Conservation (phyloP, 2,888 invertebrate genomes). For the Craniophora ligustri region DNA sequence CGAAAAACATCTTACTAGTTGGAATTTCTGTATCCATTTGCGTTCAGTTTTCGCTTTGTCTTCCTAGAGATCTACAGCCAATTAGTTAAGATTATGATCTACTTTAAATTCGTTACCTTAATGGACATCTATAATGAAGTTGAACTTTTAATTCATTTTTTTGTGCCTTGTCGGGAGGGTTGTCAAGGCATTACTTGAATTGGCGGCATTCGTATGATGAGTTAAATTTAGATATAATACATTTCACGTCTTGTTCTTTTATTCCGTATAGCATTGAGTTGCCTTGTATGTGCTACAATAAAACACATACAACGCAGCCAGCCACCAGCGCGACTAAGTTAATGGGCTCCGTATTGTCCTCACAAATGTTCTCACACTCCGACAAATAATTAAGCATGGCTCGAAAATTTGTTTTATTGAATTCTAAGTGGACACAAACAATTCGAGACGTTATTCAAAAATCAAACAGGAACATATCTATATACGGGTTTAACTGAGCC, state of each 20-base stretch:
- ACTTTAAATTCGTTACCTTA: conserved; percentile 2
- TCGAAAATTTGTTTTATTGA: conserved; percentile 55
- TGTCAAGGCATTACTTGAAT: conserved; percentile 1
- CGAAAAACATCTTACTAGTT: no score
- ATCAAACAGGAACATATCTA: conserved; percentile 53
- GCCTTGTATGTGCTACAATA: conserved; percentile 20
- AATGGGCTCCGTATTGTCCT: conserved; percentile 32
- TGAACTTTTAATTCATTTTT: conserved; percentile 19
- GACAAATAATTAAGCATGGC: conserved; percentile 53
- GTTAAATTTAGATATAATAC: conserved; percentile 37
- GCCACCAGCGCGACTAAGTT: conserved; percentile 19
- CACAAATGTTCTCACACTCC: conserved; percentile 53
- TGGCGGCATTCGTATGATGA: conserved; percentile 32
- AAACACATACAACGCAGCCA: conserved; percentile 23
- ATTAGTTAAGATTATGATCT: conserved; percentile 3
- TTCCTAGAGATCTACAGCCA: not conserved
- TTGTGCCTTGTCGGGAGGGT: conserved; percentile 1
- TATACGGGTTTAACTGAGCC: conserved; percentile 43
- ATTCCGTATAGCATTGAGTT: conserved; percentile 6
- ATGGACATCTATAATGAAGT: conserved; percentile 12
- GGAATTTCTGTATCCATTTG: no score
- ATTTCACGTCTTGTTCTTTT: conserved; percentile 31
- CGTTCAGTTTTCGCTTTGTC: no score
- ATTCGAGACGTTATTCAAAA: conserved; percentile 53
- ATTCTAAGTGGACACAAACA: conserved; percentile 58